Base-by-base conservation (phyloP, 2,797 vertebrate species). In the Pseudocheirus occidentalis region DNA sequence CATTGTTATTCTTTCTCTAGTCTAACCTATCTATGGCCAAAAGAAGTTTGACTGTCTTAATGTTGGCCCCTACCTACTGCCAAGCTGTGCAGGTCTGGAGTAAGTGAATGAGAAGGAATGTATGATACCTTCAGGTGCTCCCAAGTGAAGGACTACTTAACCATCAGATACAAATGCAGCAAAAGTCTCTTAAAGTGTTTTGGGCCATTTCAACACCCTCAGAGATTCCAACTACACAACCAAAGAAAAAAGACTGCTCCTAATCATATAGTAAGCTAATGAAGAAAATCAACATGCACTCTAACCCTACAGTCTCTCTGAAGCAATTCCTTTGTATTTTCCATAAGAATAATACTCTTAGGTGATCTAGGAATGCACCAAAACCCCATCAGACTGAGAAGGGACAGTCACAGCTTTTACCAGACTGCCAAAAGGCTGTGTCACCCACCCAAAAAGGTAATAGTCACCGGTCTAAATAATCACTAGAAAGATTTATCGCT, bases 401-500 rank as follows among this genome's bases (percentile, higher is more conserved):
- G 50, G n/a, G 28, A 93, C 28, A 34, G 10, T 34, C 66, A 40
- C 16, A 21, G 14, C n/a, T n/a, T 21, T 73, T 40, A 73, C 5
- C 16, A 40, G 34, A 21, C 6, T 73, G n/a, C 2, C n/a, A 73
- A 73, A 40, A 5, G 12, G 34, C 16, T 73, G 5, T 18, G 28
- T 73, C 66, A 73, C 66, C 40, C 18, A 73, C n/a, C 18, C 66
- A 40, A 21, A 73, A 73, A 73, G 10, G 3, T 73, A 73, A 40
- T 21, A 73, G 40, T 73, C n/a, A 3, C 66, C 24, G 16, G 29
- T 55, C 55, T 89, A 52, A 89, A 50, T 93, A 89, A 81, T 29
- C 5, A 31, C 9, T 93, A 1, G n/a, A 96, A 93, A 95, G 94
- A 92, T 96, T 92, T 90, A 87, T 53, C 54, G 3, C 0, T 29